Evolutionary conservation across 2,888 invertebrate species (phyloP), one percentile per base, ranked within the genome.

Genomic region (Leptothorax acervorum): DNA sequence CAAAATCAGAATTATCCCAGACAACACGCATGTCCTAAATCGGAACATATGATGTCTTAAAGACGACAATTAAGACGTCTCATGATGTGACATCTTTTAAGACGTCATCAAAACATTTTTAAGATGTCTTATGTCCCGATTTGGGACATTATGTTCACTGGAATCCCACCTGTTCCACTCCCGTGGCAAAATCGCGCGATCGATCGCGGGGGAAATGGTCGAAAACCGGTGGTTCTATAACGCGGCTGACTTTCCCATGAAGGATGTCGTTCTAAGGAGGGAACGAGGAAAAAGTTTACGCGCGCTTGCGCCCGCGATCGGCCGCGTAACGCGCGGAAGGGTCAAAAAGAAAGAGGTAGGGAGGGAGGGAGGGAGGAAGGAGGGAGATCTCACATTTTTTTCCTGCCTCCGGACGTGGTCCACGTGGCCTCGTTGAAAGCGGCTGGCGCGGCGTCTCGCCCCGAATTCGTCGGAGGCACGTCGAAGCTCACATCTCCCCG

Each of bases 391-490:
- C 73, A 93, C 93, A 93, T 93, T 93, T 93, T 93, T 65, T 42
- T 90, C 90, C 84, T 90, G 87, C 89, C 92, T 92, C 90, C 91
- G 90, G 84, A 92, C 89, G 89, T 91, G 87, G 92, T 93, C 92
- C 93, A 93, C 93, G 93, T 93, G 93, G 93, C 92, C 90, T 90
- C 88, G 89, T 86, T 89, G 88, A 87, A 91, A 85, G 55, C 70
- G 70, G 51, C 53, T 53, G 78, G 42, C 53, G 31, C 42, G 51
- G 15, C n/a, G 18, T 63, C 42, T 53, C 42, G 39, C 11, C 28
- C 55, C 9, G 9, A 78, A 68, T 45, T 68, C 35, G 35, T 89
- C 89, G 83, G 82, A 78, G 85, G 68, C 85, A 86, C 83, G 86
- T 87, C 87, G 90, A 84, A 8, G 87, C 87, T 86, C 87, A 88